Base-by-base conservation (phyloP, 2,113 vertebrate genomes). In the Aphyosemion australe region DNA sequence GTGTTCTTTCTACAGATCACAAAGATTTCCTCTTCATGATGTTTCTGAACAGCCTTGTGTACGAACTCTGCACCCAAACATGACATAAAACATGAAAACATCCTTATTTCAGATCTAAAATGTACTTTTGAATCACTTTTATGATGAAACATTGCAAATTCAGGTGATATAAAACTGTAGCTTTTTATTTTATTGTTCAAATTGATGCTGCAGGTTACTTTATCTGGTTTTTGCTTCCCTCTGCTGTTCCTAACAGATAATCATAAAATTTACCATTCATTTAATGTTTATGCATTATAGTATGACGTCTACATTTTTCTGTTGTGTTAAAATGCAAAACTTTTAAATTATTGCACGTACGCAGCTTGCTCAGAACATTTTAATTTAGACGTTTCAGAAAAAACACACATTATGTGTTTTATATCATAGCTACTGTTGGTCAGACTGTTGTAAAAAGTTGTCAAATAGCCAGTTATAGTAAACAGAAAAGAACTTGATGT, bases 1-100 rank as follows among this genome's bases (percentile, higher is more conserved):
- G 65, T 79, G 79, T 70, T 81, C 65, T 63, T 74, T 76, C 48
- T 61, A 49, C 76, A 78, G 74, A 80, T 82, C 78, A 18, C 80
- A 82, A 56, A 67, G 69, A 79, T 66, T 86, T 87, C 82, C 85
- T 86, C 79, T 84, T 78, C 71, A 73, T 81, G 82, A 84, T 80
- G 2, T 49, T 9, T 49, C 48, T 79, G 74, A 85, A 69, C 69
- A 63, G 64, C 20, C 46, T 67, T 50, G 45, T 72, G 31, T 42
- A 32, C 65, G 50, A 58, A 37, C 69, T 14, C 14, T 52, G 60
- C 43, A 68, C 60, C 51, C 16, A 51, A 46, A 49, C 56, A 41
- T 43, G 58, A 64, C 31, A 62, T 19, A 52, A 51, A 61, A 63
- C 34, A 37, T 37, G 34, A 37, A 37, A 37, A 9, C 1, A 8